These are phyloP conservation scores for Bilobella aurantiaca DNA, from an alignment of 1,140 invertebrate species.

Conservation along the genomic window DNA sequence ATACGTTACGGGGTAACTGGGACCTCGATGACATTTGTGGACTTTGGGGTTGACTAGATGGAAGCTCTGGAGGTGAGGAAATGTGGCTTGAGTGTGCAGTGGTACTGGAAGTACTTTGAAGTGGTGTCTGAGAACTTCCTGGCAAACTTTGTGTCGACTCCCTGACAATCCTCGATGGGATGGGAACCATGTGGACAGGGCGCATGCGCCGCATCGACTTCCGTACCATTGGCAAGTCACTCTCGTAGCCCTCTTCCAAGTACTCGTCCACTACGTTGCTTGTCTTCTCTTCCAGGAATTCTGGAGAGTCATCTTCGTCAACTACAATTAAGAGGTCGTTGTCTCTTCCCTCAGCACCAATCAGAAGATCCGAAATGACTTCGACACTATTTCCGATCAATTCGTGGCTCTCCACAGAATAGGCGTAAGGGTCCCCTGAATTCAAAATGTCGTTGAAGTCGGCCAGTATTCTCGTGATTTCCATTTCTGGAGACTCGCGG, in stretches of 20 bases:
- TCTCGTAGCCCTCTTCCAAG: slow-evolving; percentile 29
- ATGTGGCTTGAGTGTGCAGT: not conserved
- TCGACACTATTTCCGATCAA: not conserved
- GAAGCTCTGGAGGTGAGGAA: not conserved
- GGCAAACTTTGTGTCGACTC: not conserved
- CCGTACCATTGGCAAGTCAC: slow-evolving; percentile 29
- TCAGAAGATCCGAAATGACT: slow-evolving; percentile 22
- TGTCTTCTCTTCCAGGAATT: not conserved
- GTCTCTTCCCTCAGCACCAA: slow-evolving; percentile 20
- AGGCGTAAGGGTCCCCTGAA: slow-evolving; percentile 5
- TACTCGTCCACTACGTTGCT: slow-evolving; percentile 4
- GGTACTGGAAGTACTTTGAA: not conserved
- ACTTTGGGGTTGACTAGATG: not conserved
- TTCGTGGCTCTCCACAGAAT: not conserved
- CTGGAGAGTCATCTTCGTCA: not conserved
- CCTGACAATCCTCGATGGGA: slow-evolving; percentile 12
- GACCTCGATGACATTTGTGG: no score
- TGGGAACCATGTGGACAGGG: slow-evolving; percentile 28
- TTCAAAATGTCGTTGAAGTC: slow-evolving; percentile 31
- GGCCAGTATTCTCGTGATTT: slow-evolving; percentile 28
- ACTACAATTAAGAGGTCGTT: slow-evolving; percentile 18
- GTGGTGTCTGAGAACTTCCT: not conserved
- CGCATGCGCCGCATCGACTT: slow-evolving; percentile 29
- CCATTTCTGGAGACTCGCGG: not conserved
- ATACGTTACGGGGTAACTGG: no score